Evolutionary conservation across 2,113 vertebrate species (phyloP), one percentile per base, ranked within the genome.

Genomic region (Okapia johnstoni): DNA sequence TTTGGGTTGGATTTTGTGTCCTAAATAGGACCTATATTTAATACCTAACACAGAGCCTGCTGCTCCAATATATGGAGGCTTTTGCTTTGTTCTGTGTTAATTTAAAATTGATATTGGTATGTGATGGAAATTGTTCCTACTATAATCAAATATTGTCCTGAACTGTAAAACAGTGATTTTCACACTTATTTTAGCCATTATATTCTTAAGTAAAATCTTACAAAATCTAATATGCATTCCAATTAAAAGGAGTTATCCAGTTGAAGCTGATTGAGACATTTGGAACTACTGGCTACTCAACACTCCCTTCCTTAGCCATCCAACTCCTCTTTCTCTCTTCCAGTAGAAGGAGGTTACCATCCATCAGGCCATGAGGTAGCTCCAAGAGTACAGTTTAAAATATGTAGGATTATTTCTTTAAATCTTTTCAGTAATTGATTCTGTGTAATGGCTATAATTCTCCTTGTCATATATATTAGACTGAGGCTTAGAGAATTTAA

Each of bases 161-260:
- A 7, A 14, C 50, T 88, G 4, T 83, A 33, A 63, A 79, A 73
- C 30, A 83, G 10, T 61, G 50, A 73, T 90, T 94, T 97, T 89
- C 30, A 94, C 28, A 46, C 33, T 77, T 95, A 94, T 23, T 94
- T 96, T 94, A 96, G 48, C 30, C 46, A 14, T 73, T 95, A 63
- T 61, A 61, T 90, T 96, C 60, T 85, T 95, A 96, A 33, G 26
- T 85, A 50, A 93, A 97, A 76, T 85, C 48, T 87, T 94, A 80
- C 3, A 43, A 83, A 93, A 54, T 85, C 15, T n/a, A 93, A 1
- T 76, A 19, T 60, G n/a, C 61, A 54, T 91, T 91, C 43, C 25
- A 96, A 5, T 94, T 84, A 61, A 70, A 90, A 92, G 40, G 23
- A 94, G 25, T 61, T 81, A 57, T 13, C 28, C 57, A 36, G 26